Evolutionary conservation across 1,140 invertebrate genomes (phyloP), one percentile per base, ranked within the genome.

Genomic region (Drosophila bipectinata): DNA sequence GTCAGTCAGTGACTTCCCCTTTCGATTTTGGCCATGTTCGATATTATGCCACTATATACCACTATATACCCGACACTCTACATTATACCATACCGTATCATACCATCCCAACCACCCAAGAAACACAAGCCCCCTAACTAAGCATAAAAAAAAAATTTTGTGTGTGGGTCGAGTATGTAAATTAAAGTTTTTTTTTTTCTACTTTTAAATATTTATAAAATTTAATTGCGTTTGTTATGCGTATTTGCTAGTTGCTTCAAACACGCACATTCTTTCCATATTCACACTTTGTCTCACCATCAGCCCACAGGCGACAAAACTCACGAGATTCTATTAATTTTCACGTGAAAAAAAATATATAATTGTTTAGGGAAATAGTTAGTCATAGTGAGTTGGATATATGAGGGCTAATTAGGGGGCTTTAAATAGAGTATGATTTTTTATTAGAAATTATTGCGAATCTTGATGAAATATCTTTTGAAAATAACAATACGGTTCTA

Each of bases 151-250:
- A 32, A 10, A 32, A 9, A 10, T 10, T 10, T 12, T 56, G 54
- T 75, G 78, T 78, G 55, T 67, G 45, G 55, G 60, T 61, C 64
- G 66, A 26, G 81, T 85, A 85, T 84, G 81, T 77, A 85, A 84
- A 84, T 84, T 60, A 57, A 41, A 69, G 73, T 87, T 12, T 37
- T 37, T 37, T 37, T 37, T 37, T 34, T 37, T 37, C 34, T 37
- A 12, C 34, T 37, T 74, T 85, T 85, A 85, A 87, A 85, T 87
- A 85, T 85, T 85, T 85, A 85, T 81, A 81, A 85, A 69, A 78
- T 87, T 85, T 85, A 85, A 87, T 85, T 87, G 81, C 77, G 82
- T 81, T 72, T 66, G 74, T 78, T 82, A 82, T 83, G 79, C 79
- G 79, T 75, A 83, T 82, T 81, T 79, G 72, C 77, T 71, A 59